Percentiles rank a stretch among this genome's conserved stretches.
Evolutionary conservation across 1,140 invertebrate species (phyloP).

Genomic region (Lycorma delicatula): DNA sequence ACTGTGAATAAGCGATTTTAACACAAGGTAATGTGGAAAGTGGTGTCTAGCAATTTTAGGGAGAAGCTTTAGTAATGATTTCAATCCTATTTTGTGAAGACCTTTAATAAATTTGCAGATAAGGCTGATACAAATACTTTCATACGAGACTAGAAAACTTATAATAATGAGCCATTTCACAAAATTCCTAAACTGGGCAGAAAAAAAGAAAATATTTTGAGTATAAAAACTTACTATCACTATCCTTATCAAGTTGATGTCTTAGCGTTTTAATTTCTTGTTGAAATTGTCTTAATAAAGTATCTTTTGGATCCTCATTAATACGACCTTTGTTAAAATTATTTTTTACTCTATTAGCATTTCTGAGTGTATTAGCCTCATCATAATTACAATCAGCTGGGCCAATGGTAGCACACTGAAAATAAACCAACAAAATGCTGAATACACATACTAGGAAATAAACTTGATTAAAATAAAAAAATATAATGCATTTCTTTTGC

Average conservation of each 20-base stretch:
- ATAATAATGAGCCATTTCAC: too few species aligned
- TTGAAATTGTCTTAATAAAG: constrained; percentile 89
- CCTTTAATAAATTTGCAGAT: too few species aligned
- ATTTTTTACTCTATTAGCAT: constrained; percentile 95
- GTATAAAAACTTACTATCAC: neutral
- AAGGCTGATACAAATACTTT: too few species aligned
- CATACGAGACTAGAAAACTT: too few species aligned
- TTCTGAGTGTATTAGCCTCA: constrained; percentile 93
- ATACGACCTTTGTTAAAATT: constrained; percentile 94
- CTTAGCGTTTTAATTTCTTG: constrained; percentile 90
- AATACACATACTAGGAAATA: too few species aligned
- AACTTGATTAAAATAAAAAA: too few species aligned
- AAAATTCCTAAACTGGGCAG: neutral
- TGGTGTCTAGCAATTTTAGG: too few species aligned
- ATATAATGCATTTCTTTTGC: too few species aligned
- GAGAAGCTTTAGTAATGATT: too few species aligned
- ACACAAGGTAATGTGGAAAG: too few species aligned
- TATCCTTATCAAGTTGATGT: constrained; percentile 57
- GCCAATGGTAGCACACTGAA: constrained; percentile 83
- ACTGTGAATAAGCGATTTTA: too few species aligned
- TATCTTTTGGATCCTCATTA: constrained; percentile 98
- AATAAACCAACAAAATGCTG: constrained; percentile 11
- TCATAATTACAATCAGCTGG: constrained; percentile 96
- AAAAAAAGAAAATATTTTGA: neutral
- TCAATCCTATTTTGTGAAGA: too few species aligned